A percentile compares a stretch with the other conserved stretches of the same genome.
These are phyloP conservation scores for Neopipo cinnamomea DNA, from an alignment of 2,113 vertebrate genomes.

Conservation along the genomic window DNA sequence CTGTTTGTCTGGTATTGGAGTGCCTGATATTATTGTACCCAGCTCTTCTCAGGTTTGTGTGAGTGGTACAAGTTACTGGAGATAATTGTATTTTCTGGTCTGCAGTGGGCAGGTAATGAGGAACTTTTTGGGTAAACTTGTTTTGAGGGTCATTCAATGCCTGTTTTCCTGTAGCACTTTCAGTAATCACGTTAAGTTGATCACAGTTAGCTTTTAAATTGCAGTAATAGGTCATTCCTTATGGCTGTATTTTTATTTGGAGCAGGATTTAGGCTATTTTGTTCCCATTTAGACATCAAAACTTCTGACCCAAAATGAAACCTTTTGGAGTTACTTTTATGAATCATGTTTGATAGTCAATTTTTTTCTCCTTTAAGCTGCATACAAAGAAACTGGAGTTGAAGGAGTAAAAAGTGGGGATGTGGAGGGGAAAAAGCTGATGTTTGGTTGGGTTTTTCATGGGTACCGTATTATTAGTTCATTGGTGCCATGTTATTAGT, in stretches of 20 bases:
- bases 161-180: conserved; percentile 41
- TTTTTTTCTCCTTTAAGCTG: neutral
- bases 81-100: conserved; percentile 30
- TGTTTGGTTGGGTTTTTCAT: neutral
- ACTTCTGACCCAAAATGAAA: neutral
- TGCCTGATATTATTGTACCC: neutral
- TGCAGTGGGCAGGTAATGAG: conserved; percentile 39
- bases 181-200: conserved; percentile 22
- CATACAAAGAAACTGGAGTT: neutral
- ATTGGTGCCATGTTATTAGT: neutral
- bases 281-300: neutral
- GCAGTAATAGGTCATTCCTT: neutral
- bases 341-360: neutral
- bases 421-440: neutral
- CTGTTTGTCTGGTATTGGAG: neutral
- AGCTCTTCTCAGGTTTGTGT: neutral
- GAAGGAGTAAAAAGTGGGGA: neutral
- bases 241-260: neutral
- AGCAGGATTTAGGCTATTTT: neutral
- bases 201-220: neutral
- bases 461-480: neutral
- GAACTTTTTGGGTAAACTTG: conserved; percentile 39
- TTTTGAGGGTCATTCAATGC: conserved; percentile 34
- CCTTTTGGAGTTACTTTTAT: neutral
- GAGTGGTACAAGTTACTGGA: neutral